phyloP scores from a whole-genome alignment of 2,888 invertebrate genomes.

The Pocota personata region DNA sequence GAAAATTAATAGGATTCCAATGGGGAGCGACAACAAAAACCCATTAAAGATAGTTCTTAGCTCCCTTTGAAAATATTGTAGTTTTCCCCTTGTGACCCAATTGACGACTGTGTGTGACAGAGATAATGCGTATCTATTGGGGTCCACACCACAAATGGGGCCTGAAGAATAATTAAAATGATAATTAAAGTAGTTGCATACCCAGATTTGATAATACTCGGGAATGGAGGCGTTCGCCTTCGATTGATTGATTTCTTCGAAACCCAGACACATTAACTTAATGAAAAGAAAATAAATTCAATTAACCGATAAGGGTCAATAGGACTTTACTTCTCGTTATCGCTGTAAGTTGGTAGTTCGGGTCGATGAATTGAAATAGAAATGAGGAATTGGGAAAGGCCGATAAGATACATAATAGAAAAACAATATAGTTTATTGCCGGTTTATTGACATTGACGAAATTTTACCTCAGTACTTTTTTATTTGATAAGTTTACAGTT shows the following conservation, averaged over 20 bases:
- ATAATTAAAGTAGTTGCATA: conserved; percentile 28
- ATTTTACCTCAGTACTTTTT: not conserved
- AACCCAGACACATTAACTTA: conserved; percentile 13
- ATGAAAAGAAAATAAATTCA: conserved; percentile 27
- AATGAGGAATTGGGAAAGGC: not conserved
- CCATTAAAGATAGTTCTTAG: conserved; percentile 9
- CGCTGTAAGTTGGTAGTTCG: not conserved
- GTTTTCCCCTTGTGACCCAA: conserved; percentile 36
- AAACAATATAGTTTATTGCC: not conserved
- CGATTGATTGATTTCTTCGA: conserved; percentile 6
- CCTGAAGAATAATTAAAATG: conserved; percentile 22
- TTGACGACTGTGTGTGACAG: conserved; percentile 8
- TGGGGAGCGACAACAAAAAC: conserved; percentile 34
- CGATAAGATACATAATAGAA: not conserved
- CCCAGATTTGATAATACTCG: conserved; percentile 27
- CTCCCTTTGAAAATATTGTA: conserved; percentile 1
- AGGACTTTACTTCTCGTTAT: not conserved
- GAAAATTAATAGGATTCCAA: conserved; percentile 55
- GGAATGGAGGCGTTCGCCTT: not conserved
- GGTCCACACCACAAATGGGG: not conserved
- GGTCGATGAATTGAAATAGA: not conserved
- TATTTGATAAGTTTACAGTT: not conserved
- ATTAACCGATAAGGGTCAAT: conserved; percentile 45
- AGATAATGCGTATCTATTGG: conserved; percentile 43
- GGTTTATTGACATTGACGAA: not conserved